Base-by-base conservation (phyloP, 2,797 vertebrate species). In the Sebastes nivosus region DNA sequence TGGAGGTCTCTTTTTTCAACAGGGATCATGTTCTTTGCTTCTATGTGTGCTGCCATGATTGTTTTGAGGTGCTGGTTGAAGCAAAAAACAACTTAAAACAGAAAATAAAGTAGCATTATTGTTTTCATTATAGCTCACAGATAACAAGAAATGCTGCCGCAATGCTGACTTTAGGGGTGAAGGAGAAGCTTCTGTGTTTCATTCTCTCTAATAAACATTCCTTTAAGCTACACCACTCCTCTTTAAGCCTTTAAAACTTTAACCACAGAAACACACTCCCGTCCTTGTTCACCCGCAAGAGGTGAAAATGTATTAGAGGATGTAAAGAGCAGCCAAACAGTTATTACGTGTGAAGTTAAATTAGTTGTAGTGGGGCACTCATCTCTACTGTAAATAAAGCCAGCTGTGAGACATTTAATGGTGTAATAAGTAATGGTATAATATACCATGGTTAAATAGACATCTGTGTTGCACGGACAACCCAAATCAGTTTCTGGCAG, bases 401-500 rank as follows among this genome's bases (percentile, higher is more conserved):
- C 80, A 87, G 75, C 68, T 83, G 75, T 34, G 72, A 69, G 50
- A 76, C 55, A 65, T 80, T 72, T 75, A 72, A 63, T 60, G 50
- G 30, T 30, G 69, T 29, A 74, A 52, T 73, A 54, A 72, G 42
- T 63, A 34, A 75, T 38, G 59, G 54, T 50, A 66, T 54, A 85
- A 67, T 63, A 60, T 50, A 83, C 11, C 18, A 27, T 10, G 69
- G 68, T 87, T 86, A 75, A 77, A 80, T 27, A 79, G 75, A 83
- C 77, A 88, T 88, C 83, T 90, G 90, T 65, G 77, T 64, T 85
- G 18, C 46, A 50, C 18, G 81, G 88, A 81, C 64, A 83, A 82
- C 80, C 59, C 30, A 60, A 81, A 84, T 83, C 55, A 60, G 65
- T 73, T 79, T 66, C 46, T 86, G 78, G 83, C 77, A 69, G 36